These are phyloP conservation scores for Diaphora mendica DNA, from an alignment of 2,888 invertebrate species.

Conservation along the genomic window DNA sequence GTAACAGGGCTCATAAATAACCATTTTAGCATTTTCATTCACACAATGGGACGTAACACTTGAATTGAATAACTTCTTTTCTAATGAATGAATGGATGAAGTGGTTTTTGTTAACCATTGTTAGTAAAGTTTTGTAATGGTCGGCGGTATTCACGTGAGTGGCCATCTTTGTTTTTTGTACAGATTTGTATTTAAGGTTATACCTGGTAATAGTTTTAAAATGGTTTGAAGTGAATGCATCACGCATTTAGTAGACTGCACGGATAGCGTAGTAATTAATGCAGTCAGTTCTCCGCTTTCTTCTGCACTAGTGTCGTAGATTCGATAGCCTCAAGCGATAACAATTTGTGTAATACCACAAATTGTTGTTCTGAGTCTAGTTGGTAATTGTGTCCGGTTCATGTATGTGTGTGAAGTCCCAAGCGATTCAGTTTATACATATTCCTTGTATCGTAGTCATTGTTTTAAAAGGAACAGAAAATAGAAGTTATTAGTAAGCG, in stretches of 20 bases:
- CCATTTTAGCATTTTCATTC: constrained; percentile 19
- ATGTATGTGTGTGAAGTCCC: too few relatives aligned
- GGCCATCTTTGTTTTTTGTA: not conserved
- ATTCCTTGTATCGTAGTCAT: too few relatives aligned
- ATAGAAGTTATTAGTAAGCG: too few relatives aligned
- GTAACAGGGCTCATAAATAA: constrained; percentile 23
- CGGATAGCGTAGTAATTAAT: too few relatives aligned
- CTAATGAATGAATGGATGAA: constrained; percentile 14
- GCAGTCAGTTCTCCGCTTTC: too few relatives aligned
- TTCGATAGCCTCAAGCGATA: too few relatives aligned
- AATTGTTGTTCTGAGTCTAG: too few relatives aligned
- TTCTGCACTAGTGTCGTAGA: too few relatives aligned
- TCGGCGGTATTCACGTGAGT: not conserved
- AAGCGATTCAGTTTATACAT: too few relatives aligned
- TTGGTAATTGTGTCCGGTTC: too few relatives aligned
- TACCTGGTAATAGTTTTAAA: not conserved
- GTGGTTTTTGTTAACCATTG: constrained; percentile 21
- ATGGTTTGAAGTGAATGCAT: not conserved
- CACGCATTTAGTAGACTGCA: not conserved
- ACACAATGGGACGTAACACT: constrained; percentile 20
- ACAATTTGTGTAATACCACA: too few relatives aligned
- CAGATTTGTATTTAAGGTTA: not conserved
- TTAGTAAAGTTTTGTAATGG: constrained; percentile 10
- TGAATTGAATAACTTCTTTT: constrained; percentile 21
- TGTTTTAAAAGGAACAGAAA: too few relatives aligned